Base-by-base conservation (phyloP, 1,140 invertebrate species). In the Magallana ariakensis region DNA sequence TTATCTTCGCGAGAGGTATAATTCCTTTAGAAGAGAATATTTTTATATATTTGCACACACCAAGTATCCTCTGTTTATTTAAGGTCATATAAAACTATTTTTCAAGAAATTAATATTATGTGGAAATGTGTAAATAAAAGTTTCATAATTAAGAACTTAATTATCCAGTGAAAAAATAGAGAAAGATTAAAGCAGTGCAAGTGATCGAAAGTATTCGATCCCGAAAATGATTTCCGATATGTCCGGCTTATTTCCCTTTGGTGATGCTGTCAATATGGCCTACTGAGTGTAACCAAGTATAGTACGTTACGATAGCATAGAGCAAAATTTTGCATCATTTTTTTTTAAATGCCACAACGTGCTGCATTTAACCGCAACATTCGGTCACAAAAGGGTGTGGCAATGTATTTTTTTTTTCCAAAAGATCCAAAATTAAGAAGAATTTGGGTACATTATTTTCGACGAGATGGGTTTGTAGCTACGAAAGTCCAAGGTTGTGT, bases 351-450 rank as follows among this genome's bases (percentile, higher is more conserved):
- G 75, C 33, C 53, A 15, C 53, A 53, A 10, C 53, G 75, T 26
- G 75, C 33, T 11, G 75, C 75, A 55, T 80, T 15, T 55, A 80
- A 80, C 33, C 53, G 75, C 75, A 80, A 80, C 53, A n/a, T 80
- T 46, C 75, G 75, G 13, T 80, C 75, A 9, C 60, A 66, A 19
- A 66, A 66, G 60, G 60, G 60, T 8, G 60, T 66, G 2, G 60
- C 60, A n/a, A 46, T 80, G 5, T 80, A 26, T n/a, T n/a, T n/a
- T 19, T 11, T 46, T 46, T 80, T 80, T 80, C 70, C 70, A 1
- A 80, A 80, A 10, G 75, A 80, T 53, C 75, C 33, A 80, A 55
- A 80, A 53, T 80, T 26, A 6, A 53, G 75, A 46, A 33, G n/a
- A 80, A 80, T n/a, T n/a, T n/a, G n/a, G n/a, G n/a, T n/a, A n/a